Evolutionary conservation across 2,113 vertebrate species (phyloP).

Genomic region (Syrmaticus mikado): DNA sequence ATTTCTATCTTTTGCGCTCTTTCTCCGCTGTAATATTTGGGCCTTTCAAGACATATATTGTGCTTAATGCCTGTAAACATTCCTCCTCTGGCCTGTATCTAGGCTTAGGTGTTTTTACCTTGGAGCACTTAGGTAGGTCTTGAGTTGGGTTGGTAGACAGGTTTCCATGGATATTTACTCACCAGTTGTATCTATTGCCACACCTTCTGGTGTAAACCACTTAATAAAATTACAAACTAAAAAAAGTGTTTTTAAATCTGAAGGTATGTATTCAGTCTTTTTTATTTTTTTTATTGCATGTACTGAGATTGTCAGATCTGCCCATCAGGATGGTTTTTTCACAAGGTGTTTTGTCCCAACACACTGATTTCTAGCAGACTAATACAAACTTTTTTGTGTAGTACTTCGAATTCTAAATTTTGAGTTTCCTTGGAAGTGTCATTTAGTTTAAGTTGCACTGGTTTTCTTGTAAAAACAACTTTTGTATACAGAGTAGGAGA

Average conservation of each 20-base stretch:
- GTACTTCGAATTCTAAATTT: constrained; percentile 50
- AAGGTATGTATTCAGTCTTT: constrained; percentile 83
- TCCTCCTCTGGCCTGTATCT: constrained; percentile 82
- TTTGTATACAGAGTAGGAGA: neutral
- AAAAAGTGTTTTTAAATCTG: constrained; percentile 88
- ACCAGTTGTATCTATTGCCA: constrained; percentile 85
- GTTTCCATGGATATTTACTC: constrained; percentile 83
- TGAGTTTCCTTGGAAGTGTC: constrained; percentile 18
- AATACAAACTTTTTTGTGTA: constrained; percentile 47
- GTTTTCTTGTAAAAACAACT: neutral
- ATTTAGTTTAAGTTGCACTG: neutral
- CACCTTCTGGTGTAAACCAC: constrained; percentile 86
- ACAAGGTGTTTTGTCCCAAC: constrained; percentile 51
- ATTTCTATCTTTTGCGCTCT: constrained; percentile 69
- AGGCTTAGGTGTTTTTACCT: constrained; percentile 75
- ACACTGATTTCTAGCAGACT: constrained; percentile 60
- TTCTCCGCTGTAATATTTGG: constrained; percentile 83
- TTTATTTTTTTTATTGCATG: constrained; percentile 82
- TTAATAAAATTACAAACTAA: constrained; percentile 89
- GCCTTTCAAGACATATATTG: constrained; percentile 82
- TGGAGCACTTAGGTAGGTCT: constrained; percentile 80
- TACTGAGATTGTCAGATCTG: constrained; percentile 73
- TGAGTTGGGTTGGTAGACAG: constrained; percentile 81
- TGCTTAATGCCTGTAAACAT: constrained; percentile 86
- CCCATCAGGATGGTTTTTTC: neutral